Evolutionary conservation across 2,888 invertebrate species (phyloP).

Genomic region (Parnassius glacialis): DNA sequence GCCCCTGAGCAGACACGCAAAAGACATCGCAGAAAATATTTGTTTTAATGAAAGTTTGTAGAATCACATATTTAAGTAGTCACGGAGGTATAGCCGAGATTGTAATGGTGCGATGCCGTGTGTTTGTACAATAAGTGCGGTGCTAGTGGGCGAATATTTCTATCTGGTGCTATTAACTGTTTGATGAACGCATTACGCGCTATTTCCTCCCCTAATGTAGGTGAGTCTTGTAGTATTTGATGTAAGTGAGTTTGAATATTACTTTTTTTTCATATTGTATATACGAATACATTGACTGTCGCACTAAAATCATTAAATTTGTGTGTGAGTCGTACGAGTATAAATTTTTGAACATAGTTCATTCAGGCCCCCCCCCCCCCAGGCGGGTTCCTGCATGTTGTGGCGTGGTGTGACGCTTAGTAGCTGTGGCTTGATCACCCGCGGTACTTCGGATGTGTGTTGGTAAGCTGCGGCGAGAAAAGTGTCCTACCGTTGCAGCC

Average conservation of each 20-base stretch:
- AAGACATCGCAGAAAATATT: conserved; percentile 23
- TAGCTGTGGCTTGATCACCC: no score
- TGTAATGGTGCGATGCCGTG: conserved; percentile 24
- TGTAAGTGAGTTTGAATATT: not conserved
- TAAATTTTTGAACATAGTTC: no score
- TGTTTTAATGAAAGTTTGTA: conserved; percentile 37
- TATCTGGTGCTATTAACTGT: conserved; percentile 21
- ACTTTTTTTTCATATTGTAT: not conserved
- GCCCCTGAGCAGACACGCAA: no score
- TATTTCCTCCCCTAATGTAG: conserved; percentile 23
- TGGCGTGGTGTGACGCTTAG: no score
- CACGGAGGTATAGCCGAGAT: conserved; percentile 27
- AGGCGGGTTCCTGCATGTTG: no score
- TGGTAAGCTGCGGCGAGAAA: no score
- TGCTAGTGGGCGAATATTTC: conserved; percentile 25
- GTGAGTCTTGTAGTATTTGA: conserved; percentile 6
- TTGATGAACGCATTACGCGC: conserved; percentile 18
- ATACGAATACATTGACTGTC: no score
- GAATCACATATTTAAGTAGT: conserved; percentile 34
- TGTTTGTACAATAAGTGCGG: conserved; percentile 16
- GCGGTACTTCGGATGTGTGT: no score
- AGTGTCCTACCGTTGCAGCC: no score
- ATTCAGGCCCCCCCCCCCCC: no score
- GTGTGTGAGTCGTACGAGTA: no score
- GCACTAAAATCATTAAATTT: no score